Percentiles rank a stretch among this genome's conserved stretches.
Conservation (phyloP, 2,113 vertebrate genomes). For the Pandion haliaetus region DNA sequence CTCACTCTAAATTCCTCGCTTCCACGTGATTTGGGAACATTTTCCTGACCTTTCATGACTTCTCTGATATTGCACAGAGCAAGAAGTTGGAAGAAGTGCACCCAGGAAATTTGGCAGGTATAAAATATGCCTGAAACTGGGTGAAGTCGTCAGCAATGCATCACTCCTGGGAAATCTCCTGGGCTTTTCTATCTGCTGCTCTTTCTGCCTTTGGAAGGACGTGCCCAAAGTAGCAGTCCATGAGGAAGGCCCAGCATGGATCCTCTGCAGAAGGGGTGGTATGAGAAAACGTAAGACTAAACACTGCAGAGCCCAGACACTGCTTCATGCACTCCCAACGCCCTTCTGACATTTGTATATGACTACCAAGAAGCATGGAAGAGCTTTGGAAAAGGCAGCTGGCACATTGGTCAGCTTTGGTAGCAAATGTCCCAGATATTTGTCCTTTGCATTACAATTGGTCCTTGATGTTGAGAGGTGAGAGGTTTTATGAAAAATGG, state of each 20-base stretch:
- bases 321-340: rapidly evolving
- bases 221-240: background rate
- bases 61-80: conserved; percentile 15
- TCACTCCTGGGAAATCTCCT: background rate
- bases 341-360: background rate
- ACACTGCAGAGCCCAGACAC: background rate
- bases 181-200: background rate
- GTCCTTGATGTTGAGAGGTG: background rate
- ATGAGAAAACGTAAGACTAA: background rate
- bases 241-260: background rate
- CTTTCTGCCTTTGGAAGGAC: background rate
- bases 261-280: background rate
- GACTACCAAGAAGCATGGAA: background rate
- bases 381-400: background rate
- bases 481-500: background rate
- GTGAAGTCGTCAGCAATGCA: background rate
- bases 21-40: conserved; percentile 41
- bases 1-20: conserved; percentile 59
- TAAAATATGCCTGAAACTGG: background rate
- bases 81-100: background rate
- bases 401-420: background rate
- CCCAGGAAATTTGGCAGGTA: background rate
- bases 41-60: background rate
- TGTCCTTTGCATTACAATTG: background rate
- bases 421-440: background rate